A percentile compares a stretch with the other conserved stretches of the same genome.
These are phyloP conservation scores for Chiloscyllium punctatum DNA, from an alignment of 2,797 vertebrate genomes.

Conservation along the genomic window DNA sequence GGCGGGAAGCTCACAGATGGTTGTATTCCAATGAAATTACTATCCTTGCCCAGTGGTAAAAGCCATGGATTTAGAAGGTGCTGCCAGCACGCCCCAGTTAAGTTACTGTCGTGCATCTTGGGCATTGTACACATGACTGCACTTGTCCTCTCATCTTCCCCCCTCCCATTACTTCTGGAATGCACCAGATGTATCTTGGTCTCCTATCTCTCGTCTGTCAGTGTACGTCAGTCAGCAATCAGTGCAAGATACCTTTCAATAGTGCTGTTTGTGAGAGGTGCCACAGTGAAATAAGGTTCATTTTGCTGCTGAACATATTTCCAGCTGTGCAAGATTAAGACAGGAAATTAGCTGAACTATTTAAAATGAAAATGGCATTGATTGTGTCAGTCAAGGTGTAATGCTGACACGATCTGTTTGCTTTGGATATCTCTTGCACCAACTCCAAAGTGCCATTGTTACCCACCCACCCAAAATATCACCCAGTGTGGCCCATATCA, in stretches of 20 bases:
- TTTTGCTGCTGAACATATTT: not conserved
- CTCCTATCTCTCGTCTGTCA: not conserved
- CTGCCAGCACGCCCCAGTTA: not conserved
- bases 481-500: not conserved
- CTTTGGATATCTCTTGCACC: not conserved
- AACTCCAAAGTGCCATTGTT: not conserved
- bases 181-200: not conserved
- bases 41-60: not conserved
- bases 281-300: no score
- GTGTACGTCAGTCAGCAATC: not conserved
- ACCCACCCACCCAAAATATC: not conserved
- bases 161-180: not conserved
- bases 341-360: not conserved
- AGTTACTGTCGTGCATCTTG: not conserved
- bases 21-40: not conserved
- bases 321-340: not conserved
- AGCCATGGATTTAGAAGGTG: not conserved
- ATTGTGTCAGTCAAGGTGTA: no score
- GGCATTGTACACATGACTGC: not conserved
- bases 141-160: not conserved
- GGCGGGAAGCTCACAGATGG: not conserved
- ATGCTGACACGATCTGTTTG: not conserved
- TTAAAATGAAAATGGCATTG: not conserved
- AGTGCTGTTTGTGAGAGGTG: not conserved
- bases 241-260: not conserved